These are phyloP conservation scores for Rhorus exstirpatorius DNA, from an alignment of 2,888 invertebrate species.

Conservation along the genomic window DNA sequence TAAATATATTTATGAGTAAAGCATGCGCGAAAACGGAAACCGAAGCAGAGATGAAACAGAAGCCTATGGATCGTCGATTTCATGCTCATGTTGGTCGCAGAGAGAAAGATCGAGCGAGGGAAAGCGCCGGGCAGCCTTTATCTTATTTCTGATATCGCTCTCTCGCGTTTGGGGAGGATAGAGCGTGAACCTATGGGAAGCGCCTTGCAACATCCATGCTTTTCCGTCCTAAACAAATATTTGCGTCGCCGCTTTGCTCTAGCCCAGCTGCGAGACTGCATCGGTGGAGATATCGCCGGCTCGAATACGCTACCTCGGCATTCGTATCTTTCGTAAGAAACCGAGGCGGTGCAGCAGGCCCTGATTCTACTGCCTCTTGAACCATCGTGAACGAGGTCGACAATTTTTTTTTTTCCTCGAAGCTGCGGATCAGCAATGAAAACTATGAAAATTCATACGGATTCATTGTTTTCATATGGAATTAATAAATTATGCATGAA, in stretches of 20 bases:
- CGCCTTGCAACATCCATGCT: constrained; percentile 66
- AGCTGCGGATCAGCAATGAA: neutral
- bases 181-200: constrained; percentile 22
- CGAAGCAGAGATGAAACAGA: constrained; percentile 49
- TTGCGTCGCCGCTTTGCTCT: constrained; percentile 78
- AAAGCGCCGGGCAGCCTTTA: constrained; percentile 77
- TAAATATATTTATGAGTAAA: constrained; percentile 30
- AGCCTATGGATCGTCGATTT: constrained; percentile 26
- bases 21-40: constrained; percentile 50
- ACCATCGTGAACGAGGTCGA: neutral
- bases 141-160: constrained; percentile 83
- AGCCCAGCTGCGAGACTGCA: constrained; percentile 44
- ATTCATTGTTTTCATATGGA: no score
- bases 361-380: constrained; percentile 21
- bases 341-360: constrained; percentile 1
- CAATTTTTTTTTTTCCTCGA: constrained; percentile 1
- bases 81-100: constrained; percentile 37
- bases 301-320: neutral
- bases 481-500: no score
- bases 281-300: constrained; percentile 58
- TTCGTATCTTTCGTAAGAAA: constrained; percentile 5
- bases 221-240: constrained; percentile 81
- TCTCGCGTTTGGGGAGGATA: constrained; percentile 20
- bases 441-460: neutral
- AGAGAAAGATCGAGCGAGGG: constrained; percentile 17